A percentile compares a stretch with the other conserved stretches of the same genome.
Evolutionary conservation across 1,140 invertebrate genomes (phyloP).

Genomic region (Dolichoris vasculosae): DNA sequence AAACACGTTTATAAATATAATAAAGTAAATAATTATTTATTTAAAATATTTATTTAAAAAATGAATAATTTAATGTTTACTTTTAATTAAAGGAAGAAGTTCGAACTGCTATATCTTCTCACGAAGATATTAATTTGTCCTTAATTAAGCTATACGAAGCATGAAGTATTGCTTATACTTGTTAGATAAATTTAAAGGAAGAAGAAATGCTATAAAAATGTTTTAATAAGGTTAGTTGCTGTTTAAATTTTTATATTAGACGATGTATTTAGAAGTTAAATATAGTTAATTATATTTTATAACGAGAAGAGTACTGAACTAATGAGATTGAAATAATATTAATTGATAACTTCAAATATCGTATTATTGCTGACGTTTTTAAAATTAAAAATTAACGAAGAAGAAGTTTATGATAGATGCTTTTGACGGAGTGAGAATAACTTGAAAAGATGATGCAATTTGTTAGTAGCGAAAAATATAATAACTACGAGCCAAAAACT

Average conservation of each 20-base stretch:
- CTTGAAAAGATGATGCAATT: background rate
- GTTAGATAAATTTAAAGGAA: background rate
- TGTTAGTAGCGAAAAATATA: background rate
- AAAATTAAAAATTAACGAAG: constrained; percentile 9
- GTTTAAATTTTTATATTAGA: background rate
- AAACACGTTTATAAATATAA: background rate
- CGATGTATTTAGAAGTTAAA: background rate
- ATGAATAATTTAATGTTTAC: background rate
- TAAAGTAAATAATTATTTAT: background rate
- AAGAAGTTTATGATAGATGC: background rate
- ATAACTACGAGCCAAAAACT: background rate
- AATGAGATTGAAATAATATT: background rate
- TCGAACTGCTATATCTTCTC: background rate
- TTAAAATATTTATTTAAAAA: background rate
- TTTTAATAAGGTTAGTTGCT: background rate
- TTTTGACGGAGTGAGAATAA: background rate
- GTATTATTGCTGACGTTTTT: background rate
- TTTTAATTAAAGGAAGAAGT: background rate
- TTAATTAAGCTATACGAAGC: background rate
- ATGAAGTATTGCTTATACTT: background rate
- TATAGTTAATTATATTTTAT: background rate
- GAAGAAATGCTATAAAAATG: background rate
- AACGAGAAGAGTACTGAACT: background rate
- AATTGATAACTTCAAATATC: background rate
- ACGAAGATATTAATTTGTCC: background rate